Evolutionary conservation across 2,113 vertebrate genomes (phyloP).

Genomic region (Chloropsis hardwickii): DNA sequence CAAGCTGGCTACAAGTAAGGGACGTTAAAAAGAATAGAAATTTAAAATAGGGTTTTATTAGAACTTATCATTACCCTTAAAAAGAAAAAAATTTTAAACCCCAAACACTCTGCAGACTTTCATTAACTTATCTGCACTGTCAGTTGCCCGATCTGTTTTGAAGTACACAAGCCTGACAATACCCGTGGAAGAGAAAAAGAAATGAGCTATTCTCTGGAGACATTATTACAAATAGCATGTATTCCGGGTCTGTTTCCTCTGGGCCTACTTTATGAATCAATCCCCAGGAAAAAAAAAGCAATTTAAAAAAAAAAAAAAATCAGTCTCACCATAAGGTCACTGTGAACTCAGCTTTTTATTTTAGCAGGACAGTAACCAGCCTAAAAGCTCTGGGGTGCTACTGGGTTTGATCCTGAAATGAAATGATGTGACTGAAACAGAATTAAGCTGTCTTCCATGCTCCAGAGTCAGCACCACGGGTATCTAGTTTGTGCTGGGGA

Average conservation of each 20-base stretch:
- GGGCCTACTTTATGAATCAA: conserved; percentile 26
- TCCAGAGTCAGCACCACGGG: background rate
- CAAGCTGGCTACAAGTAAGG: background rate
- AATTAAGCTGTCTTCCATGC: background rate
- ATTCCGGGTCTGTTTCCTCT: background rate
- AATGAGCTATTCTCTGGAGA: conserved; percentile 6
- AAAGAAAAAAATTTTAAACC: background rate
- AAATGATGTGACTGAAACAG: background rate
- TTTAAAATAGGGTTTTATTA: background rate
- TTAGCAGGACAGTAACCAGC: background rate
- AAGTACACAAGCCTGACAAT: background rate
- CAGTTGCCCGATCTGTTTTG: background rate
- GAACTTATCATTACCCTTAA: background rate
- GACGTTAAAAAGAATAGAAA: background rate
- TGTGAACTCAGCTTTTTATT: background rate
- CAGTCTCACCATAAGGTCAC: background rate
- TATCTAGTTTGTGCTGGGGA: background rate
- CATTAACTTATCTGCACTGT: conserved; percentile 2
- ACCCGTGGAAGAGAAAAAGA: background rate
- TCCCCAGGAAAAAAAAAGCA: background rate
- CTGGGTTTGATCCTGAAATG: background rate
- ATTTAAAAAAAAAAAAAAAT: background rate
- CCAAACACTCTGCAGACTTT: background rate
- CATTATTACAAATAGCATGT: background rate
- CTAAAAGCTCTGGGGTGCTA: background rate